Evolutionary conservation across 2,888 invertebrate species (phyloP), one percentile per base, ranked within the genome.

Genomic region (Philaethria dido): DNA sequence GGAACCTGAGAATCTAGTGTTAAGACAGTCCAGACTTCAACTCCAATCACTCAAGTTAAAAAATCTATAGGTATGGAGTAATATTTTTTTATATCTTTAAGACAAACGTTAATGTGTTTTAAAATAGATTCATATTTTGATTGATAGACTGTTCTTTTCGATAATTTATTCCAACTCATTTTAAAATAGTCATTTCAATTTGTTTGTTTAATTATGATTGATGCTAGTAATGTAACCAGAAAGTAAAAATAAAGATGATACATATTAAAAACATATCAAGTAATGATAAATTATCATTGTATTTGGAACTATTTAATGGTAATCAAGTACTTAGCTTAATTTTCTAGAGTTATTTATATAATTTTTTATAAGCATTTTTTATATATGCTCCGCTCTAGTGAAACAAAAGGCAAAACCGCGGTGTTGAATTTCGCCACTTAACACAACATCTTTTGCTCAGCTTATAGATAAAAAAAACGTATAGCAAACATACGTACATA

Each of bases 41-140:
- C n/a, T n/a, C n/a, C n/a, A n/a, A n/a, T n/a, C n/a, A n/a, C n/a
- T n/a, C n/a, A n/a, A n/a, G n/a, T n/a, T n/a, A n/a, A n/a, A n/a
- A n/a, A n/a, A n/a, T n/a, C n/a, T n/a, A n/a, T n/a, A n/a, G n/a
- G 25, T 25, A 33, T 33, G 8, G 33, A 33, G 8, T 6, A 33
- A 33, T 6, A 6, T 33, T 33, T 33, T 57, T 14, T 57, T 57
- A 5, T 22, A 14, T 42, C n/a, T 57, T 42, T n/a, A n/a, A 25
- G 22, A 6, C 57, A 20, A 57, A 42, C 57, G 78, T 81, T 89
- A 89, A 91, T 90, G 84, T 81, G 72, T 80, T 88, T 91, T 88
- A 88, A 91, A 92, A 84, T 91, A 89, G 88, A 84, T 86, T 83
- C 83, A 81, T 83, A 83, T 81, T 83, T 85, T 91, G 91, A 91